Base-by-base conservation (phyloP, 2,797 vertebrate species). In the Acestrorhynchus altus region DNA sequence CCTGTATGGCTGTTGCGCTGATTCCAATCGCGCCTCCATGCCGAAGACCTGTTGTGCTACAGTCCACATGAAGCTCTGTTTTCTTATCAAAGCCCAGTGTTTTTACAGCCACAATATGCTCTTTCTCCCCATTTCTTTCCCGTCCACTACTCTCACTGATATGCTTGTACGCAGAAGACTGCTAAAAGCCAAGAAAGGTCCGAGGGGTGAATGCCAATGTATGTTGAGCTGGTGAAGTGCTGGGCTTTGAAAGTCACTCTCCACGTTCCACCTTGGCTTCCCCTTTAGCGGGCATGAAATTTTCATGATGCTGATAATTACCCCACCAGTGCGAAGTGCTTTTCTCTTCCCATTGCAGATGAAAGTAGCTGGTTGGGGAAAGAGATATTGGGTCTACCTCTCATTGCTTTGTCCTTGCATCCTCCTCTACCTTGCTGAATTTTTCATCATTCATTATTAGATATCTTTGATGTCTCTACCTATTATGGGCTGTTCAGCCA, bases 231-330 rank as follows among this genome's bases (percentile, higher is more conserved):
- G 71, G 46, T 18, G 26, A 83, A 66, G 61, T 73, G 7, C 28
- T 1, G 26, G 51, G 64, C 63, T 80, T 78, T 82, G 72, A 84
- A 81, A 84, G 82, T 79, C 82, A 75, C 59, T 67, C 52, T 22
- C 63, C 22, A 56, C 20, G 26, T 81, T 81, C 70, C 82, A 83
- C 71, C 67, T 73, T 79, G 80, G 71, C 54, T 66, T 83, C 80
- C 72, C 72, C 82, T 86, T 84, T 82, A 72, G 76, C 71, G 73
- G 8, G 70, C 76, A 81, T 83, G 83, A 83, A 86, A 84, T 80
- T 83, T 86, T 86, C 82, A 84, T 86, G 82, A 86, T 81, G 57
- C 72, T 52, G 70, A 84, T 86, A 86, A 86, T 86, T 86, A 86
- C 78, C 75, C 63, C 54, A 81, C 75, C 76, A 61, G 81, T 65